Evolutionary conservation across 2,888 invertebrate genomes (phyloP).

Genomic region (Cinara cedri): DNA sequence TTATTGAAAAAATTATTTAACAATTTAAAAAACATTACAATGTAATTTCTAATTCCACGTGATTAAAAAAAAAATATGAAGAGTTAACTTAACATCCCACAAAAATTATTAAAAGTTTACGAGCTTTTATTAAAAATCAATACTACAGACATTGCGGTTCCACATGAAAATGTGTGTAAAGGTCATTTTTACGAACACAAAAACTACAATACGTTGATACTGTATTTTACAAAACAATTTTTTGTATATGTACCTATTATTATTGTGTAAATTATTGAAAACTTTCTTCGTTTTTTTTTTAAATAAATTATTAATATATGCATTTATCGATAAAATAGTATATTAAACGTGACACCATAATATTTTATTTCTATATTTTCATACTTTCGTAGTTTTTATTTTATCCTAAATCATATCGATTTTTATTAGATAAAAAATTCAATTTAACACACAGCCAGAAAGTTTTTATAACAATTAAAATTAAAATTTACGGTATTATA

Average conservation of each 20-base stretch:
- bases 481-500: no score
- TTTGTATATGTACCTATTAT: background rate
- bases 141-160: no score
- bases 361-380: background rate
- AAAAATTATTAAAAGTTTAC: no score
- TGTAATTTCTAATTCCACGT: no score
- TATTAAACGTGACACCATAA: background rate
- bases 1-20: no score
- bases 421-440: background rate
- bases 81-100: no score
- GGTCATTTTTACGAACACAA: background rate
- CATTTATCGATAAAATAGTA: background rate
- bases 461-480: no score
- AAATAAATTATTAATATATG: background rate
- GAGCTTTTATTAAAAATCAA: no score
- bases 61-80: no score
- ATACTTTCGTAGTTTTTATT: background rate
- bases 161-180: background rate
- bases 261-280: background rate
- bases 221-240: background rate
- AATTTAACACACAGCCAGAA: no score
- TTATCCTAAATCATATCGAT: background rate
- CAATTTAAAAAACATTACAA: no score
- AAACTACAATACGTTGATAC: background rate
- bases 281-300: background rate